These are phyloP conservation scores for Salticus scenicus DNA, from an alignment of 2,888 invertebrate genomes.

Conservation along the genomic window DNA sequence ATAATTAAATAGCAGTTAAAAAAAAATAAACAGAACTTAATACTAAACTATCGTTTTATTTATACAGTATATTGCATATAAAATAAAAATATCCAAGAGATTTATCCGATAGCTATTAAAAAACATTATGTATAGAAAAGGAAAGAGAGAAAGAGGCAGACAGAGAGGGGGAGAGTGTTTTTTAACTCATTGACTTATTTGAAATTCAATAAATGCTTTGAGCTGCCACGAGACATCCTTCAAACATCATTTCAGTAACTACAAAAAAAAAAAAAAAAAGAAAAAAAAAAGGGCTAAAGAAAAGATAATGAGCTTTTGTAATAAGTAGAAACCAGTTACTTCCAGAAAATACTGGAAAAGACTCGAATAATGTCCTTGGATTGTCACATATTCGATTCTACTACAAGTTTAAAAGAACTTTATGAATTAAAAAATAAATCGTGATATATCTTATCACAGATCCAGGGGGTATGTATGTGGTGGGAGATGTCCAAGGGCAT, in stretches of 20 bases:
- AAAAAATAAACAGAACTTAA: no score
- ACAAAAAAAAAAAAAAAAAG: no score
- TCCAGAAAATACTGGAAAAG: neutral
- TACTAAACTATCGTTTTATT: no score
- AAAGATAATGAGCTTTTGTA: neutral
- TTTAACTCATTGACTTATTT: neutral
- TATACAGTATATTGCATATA: no score
- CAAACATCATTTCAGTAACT: neutral
- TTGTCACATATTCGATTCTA: neutral
- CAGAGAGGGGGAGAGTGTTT: no score
- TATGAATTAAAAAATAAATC: neutral
- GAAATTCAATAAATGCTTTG: neutral
- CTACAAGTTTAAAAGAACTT: neutral
- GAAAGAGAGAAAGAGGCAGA: no score
- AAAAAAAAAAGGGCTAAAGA: no score
- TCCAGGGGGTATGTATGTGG: neutral
- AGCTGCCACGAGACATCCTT: neutral
- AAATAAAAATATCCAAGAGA: no score
- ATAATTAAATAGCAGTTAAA: no score
- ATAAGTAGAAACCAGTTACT: neutral
- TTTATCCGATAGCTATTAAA: no score
- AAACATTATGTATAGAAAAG: no score
- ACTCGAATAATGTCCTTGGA: neutral
- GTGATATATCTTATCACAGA: neutral
- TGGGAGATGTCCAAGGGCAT: conserved; percentile 6